Evolutionary conservation across 2,888 invertebrate species (phyloP).

Genomic region (Ormyrus labotus): DNA sequence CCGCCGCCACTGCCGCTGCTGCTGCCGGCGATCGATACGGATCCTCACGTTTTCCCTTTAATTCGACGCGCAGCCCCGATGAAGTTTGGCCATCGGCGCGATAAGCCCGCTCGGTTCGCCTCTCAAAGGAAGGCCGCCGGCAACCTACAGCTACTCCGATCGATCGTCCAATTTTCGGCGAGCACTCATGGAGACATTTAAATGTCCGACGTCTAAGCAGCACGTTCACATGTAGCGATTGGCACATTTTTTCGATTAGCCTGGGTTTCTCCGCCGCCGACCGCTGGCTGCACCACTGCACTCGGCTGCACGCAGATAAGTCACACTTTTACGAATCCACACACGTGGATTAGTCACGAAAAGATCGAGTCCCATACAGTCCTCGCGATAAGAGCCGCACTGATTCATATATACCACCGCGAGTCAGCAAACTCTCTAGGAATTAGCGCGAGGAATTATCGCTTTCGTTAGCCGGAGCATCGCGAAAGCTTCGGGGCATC

Average conservation of each 20-base stretch:
- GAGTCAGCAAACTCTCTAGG: neutral
- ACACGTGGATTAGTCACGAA: neutral
- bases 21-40: slow-evolving; percentile 44
- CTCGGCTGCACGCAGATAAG: neutral
- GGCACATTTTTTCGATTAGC: neutral
- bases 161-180: neutral
- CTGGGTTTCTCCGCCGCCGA: neutral
- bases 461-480: neutral
- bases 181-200: neutral
- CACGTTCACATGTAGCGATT: neutral
- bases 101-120: slow-evolving; percentile 30
- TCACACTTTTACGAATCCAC: neutral
- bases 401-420: neutral
- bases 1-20: neutral
- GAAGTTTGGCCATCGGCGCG: slow-evolving; percentile 1
- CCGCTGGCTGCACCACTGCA: neutral
- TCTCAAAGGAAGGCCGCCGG: slow-evolving; percentile 32
- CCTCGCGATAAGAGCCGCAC: neutral
- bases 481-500: neutral
- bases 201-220: neutral
- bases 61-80: slow-evolving; percentile 4
- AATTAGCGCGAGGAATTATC: neutral
- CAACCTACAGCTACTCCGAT: neutral
- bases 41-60: slow-evolving; percentile 50
- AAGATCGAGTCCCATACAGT: neutral